Conservation (phyloP, 2,797 vertebrate genomes). For the Dryobates pubescens region DNA sequence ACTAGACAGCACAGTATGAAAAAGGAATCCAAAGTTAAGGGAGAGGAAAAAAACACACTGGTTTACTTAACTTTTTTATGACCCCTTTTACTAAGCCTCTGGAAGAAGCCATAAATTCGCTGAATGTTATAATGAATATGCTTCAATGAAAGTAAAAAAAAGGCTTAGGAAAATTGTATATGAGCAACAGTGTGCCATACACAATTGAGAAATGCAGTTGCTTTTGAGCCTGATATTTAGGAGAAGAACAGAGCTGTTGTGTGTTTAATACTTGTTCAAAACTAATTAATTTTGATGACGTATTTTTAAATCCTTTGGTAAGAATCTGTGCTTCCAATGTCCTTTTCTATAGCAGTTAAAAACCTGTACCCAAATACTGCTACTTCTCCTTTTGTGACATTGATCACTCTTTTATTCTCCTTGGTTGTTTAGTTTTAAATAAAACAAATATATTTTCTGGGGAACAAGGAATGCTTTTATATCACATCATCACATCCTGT, state of each 20-base stretch:
- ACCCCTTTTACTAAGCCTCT: constrained; percentile 69
- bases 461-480: constrained; percentile 68
- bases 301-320: neutral
- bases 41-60: constrained; percentile 51
- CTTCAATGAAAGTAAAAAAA: constrained; percentile 51
- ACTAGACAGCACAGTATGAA: constrained; percentile 69
- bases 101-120: constrained; percentile 62
- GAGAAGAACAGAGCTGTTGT: constrained; percentile 1
- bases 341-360: constrained; percentile 3
- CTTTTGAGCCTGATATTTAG: constrained; percentile 14
- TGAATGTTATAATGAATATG: constrained; percentile 46
- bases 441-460: constrained; percentile 68
- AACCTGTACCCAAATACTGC: constrained; percentile 27
- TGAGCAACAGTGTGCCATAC: constrained; percentile 12
- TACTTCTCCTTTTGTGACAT: constrained; percentile 43
- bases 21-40: constrained; percentile 71
- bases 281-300: constrained; percentile 29
- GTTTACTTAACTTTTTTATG: constrained; percentile 76
- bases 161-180: constrained; percentile 43
- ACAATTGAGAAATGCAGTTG: constrained; percentile 9
- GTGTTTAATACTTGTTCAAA: constrained; percentile 51
- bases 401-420: constrained; percentile 17
- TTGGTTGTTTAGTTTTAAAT: constrained; percentile 57
- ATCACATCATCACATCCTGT: constrained; percentile 47
- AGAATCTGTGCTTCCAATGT: constrained; percentile 20